A percentile compares a stretch with the other conserved stretches of the same genome.
Evolutionary conservation across 2,113 vertebrate genomes (phyloP).

Genomic region (Rafetus swinhoei): DNA sequence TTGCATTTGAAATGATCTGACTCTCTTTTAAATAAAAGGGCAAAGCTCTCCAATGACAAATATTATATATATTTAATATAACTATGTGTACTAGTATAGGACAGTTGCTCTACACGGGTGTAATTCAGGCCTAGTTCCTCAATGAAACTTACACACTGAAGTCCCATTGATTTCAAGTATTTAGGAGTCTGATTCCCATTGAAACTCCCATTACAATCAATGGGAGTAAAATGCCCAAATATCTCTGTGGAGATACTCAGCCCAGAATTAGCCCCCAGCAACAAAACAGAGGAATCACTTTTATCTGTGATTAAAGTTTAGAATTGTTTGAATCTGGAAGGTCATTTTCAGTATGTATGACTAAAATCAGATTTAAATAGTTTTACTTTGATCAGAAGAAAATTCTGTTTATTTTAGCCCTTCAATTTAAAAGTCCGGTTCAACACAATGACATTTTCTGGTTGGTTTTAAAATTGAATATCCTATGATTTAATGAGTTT

Average conservation of each 20-base stretch:
- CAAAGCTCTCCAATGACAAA: not conserved
- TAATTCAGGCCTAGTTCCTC: not conserved
- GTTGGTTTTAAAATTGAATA: slow-evolving; percentile 45
- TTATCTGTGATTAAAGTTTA: not conserved
- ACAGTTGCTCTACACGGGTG: too few relatives aligned
- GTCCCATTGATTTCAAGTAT: not conserved
- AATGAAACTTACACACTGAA: not conserved
- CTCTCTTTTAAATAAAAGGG: slow-evolving; percentile 10
- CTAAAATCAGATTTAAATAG: not conserved
- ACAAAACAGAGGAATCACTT: not conserved
- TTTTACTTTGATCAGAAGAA: not conserved
- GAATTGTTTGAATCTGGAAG: not conserved
- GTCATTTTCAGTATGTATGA: not conserved
- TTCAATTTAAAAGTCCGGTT: slow-evolving; percentile 1
- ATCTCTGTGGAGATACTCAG: not conserved
- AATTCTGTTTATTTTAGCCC: slow-evolving; percentile 9
- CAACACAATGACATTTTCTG: not conserved
- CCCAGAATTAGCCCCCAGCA: not conserved
- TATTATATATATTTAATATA: slow-evolving; percentile 21
- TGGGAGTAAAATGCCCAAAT: not conserved
- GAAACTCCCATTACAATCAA: not conserved
- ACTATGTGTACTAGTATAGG: not conserved
- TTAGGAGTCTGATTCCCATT: not conserved
- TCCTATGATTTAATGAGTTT: not conserved
- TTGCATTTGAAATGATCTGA: slow-evolving; percentile 30